A percentile compares a stretch with the other conserved stretches of the same genome.
phyloP scores from a whole-genome alignment of 92 coral and sea anemone genomes.

The Porites evermanni region DNA sequence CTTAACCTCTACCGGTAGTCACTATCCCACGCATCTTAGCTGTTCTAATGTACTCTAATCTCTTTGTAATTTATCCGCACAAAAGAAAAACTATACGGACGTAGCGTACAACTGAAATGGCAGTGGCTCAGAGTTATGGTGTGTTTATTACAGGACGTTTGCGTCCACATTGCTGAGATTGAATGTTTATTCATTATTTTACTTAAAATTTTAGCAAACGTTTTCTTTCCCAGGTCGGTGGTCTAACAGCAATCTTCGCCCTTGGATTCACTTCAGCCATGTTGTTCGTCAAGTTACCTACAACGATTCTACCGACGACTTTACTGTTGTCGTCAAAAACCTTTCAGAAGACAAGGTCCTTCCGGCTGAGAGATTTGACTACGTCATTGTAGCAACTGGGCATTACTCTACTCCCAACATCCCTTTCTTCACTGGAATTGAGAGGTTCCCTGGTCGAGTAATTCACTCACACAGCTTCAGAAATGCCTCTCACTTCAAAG shows the following conservation, averaged over 20 bases:
- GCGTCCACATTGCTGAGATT: too few relatives aligned
- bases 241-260: conserved; percentile 31
- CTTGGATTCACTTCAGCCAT: conserved; percentile 51
- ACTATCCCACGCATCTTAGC: too few relatives aligned
- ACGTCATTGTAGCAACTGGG: conserved; percentile 60
- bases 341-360: conserved; percentile 39
- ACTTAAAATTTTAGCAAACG: background rate
- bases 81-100: too few relatives aligned
- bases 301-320: conserved; percentile 55
- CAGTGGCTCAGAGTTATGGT: too few relatives aligned
- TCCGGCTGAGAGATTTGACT: conserved; percentile 54
- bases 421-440: conserved; percentile 63
- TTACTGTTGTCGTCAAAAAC: conserved; percentile 58
- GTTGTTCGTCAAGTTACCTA: conserved; percentile 50
- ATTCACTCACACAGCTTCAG: conserved; percentile 68
- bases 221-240: conserved; percentile 49
- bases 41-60: too few relatives aligned
- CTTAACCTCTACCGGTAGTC: too few relatives aligned
- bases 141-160: too few relatives aligned
- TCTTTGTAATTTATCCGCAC: too few relatives aligned
- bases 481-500: conserved; percentile 59
- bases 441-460: conserved; percentile 57
- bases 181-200: too few relatives aligned
- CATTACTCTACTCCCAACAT: conserved; percentile 64
- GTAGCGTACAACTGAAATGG: too few relatives aligned